Percentiles rank a stretch among this genome's conserved stretches.
Evolutionary conservation across 2,888 invertebrate genomes (phyloP).

Genomic region (Pollenia griseotomentosa): DNA sequence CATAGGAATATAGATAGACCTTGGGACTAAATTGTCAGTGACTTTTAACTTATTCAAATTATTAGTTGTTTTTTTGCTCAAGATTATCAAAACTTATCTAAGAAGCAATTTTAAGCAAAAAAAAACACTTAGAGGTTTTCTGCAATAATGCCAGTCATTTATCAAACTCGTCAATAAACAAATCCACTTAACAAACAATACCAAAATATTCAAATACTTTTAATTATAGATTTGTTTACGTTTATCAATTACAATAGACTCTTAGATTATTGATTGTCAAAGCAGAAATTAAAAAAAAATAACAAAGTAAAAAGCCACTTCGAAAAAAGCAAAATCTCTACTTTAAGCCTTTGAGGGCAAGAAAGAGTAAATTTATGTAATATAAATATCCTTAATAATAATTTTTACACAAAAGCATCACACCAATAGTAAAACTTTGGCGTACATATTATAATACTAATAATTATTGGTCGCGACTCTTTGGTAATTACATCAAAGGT

Average conservation of each 20-base stretch:
- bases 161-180: not conserved
- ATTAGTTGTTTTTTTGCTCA: not conserved
- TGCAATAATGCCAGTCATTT: not conserved
- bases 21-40: too few relatives aligned
- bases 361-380: too few relatives aligned
- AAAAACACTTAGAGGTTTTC: too few relatives aligned
- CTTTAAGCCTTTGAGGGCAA: not conserved
- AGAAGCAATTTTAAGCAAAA: not conserved
- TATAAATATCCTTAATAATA: too few relatives aligned
- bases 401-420: too few relatives aligned
- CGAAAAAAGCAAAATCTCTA: not conserved
- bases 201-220: not conserved
- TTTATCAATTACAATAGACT: not conserved
- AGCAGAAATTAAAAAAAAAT: not conserved
- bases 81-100: not conserved
- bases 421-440: too few relatives aligned
- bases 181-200: not conserved
- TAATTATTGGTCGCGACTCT: too few relatives aligned
- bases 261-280: constrained; percentile 1
- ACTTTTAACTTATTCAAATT: not conserved
- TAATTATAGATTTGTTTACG: not conserved
- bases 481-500: too few relatives aligned
- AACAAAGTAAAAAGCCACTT: not conserved
- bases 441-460: too few relatives aligned
- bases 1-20: too few relatives aligned